These are phyloP conservation scores for Fopius arisanus DNA, from an alignment of 1,140 invertebrate genomes.

Conservation along the genomic window DNA sequence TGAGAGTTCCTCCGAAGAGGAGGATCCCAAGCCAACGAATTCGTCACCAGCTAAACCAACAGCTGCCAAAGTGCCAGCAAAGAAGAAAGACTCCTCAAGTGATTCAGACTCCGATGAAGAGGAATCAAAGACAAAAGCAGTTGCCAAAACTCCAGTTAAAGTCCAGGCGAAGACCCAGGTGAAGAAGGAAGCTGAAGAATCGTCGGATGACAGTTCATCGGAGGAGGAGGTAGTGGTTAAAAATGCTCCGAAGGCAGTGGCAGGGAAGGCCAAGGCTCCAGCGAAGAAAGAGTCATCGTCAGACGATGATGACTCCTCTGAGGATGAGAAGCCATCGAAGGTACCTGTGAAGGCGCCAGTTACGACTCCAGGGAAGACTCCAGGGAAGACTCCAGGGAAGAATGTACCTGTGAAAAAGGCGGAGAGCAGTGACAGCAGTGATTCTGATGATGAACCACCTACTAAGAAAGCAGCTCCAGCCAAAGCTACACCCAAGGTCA, in stretches of 20 bases:
- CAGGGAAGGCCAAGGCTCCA: constrained; percentile 26
- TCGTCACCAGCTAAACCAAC: constrained; percentile 35
- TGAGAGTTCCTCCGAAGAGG: neutral
- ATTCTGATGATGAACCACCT: constrained; percentile 36
- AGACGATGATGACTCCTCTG: constrained; percentile 46
- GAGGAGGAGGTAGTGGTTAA: constrained; percentile 41
- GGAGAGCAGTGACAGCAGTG: constrained; percentile 39
- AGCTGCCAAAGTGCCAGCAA: constrained; percentile 30
- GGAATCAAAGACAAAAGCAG: constrained; percentile 19
- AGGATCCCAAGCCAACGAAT: neutral
- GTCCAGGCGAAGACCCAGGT: constrained; percentile 13
- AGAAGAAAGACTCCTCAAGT: constrained; percentile 44
- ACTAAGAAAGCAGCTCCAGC: constrained; percentile 21
- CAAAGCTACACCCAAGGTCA: constrained; percentile 31
- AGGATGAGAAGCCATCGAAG: constrained; percentile 43
- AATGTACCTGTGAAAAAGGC: constrained; percentile 36
- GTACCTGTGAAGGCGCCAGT: constrained; percentile 23
- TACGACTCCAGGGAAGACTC: constrained; percentile 41
- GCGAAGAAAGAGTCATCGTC: constrained; percentile 43
- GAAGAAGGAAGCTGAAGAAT: neutral
- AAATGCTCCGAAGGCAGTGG: constrained; percentile 20
- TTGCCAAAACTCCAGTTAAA: constrained; percentile 21
- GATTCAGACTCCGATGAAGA: constrained; percentile 45
- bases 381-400: constrained; percentile 41
- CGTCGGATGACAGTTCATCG: constrained; percentile 48